Evolutionary conservation across 2,113 vertebrate genomes (phyloP).

Genomic region (Corythaixoides concolor): DNA sequence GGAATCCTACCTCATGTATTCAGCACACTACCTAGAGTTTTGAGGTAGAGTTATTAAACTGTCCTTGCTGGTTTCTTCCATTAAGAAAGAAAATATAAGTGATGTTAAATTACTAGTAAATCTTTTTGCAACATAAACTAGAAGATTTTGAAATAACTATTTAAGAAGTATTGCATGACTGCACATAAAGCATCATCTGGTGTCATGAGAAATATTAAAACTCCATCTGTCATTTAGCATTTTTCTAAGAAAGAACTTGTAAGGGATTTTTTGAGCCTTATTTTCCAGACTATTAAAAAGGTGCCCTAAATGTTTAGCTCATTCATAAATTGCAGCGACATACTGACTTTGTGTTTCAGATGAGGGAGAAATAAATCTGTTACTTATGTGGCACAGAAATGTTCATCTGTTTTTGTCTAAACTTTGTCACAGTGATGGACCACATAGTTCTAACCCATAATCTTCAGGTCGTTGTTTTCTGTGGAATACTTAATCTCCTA

Average conservation of each 20-base stretch:
- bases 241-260: background rate
- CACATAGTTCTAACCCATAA: background rate
- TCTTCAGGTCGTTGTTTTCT: background rate
- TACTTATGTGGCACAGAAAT: background rate
- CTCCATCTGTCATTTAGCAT: conserved; percentile 15
- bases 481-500: background rate
- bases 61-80: background rate
- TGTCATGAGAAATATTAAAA: conserved; percentile 17
- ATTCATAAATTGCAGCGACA: background rate
- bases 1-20: background rate
- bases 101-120: background rate
- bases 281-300: conserved; percentile 3
- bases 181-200: background rate
- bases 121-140: background rate
- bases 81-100: background rate
- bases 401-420: background rate
- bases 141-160: background rate
- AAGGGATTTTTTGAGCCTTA: background rate
- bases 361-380: background rate
- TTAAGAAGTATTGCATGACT: background rate
- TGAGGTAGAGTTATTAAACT: background rate
- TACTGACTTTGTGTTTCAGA: conserved; percentile 1
- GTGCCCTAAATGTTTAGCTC: background rate
- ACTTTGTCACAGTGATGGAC: background rate
- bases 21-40: background rate